Evolutionary conservation across 2,888 invertebrate species (phyloP).

Genomic region (Limnephilus rhombicus): DNA sequence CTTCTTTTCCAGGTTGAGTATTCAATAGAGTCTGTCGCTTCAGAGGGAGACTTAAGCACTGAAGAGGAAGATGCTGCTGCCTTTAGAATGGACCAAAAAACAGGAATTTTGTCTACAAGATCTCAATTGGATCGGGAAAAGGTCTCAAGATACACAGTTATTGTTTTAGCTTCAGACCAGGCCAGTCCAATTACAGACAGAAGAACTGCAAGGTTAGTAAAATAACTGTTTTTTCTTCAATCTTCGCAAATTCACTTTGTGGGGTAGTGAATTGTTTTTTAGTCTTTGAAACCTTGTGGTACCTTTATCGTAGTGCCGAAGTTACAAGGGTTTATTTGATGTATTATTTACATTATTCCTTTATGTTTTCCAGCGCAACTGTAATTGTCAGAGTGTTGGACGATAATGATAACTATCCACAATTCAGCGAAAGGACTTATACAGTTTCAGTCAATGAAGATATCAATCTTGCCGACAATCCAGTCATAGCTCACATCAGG

Average conservation of each 20-base stretch:
- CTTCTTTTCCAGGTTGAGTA: conserved; percentile 81
- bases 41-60: conserved; percentile 76
- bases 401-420: conserved; percentile 96
- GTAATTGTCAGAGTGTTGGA: conserved; percentile 90
- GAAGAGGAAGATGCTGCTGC: conserved; percentile 85
- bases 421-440: conserved; percentile 93
- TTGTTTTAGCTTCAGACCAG: conserved; percentile 91
- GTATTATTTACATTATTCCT: not conserved
- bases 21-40: conserved; percentile 84
- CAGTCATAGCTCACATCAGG: conserved; percentile 88
- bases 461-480: conserved; percentile 89
- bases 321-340: not conserved
- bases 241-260: too few species aligned
- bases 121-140: conserved; percentile 91
- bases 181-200: conserved; percentile 88
- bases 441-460: conserved; percentile 93
- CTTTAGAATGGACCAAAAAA: conserved; percentile 91
- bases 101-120: conserved; percentile 91
- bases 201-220: conserved; percentile 82
- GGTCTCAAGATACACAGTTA: conserved; percentile 89
- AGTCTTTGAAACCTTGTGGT: too few species aligned
- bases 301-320: not conserved
- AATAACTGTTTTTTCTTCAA: not conserved
- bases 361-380: conserved; percentile 79
- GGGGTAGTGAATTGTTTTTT: not conserved